Evolutionary conservation across 2,888 invertebrate species (phyloP).

Genomic region (Ormyrus rosae): DNA sequence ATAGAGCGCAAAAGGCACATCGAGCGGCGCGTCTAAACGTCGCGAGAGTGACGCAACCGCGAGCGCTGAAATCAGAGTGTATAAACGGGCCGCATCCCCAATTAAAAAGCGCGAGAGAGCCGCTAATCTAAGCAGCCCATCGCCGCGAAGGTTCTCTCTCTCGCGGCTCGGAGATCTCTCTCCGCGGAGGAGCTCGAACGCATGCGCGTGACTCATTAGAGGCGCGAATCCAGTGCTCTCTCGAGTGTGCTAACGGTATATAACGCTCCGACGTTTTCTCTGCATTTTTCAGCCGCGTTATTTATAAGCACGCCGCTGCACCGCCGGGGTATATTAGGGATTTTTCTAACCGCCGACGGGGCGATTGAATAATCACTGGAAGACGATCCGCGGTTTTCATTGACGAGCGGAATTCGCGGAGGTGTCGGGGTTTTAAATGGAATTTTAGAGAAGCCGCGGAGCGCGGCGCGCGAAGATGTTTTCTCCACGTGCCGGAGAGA

Average conservation of each 20-base stretch:
- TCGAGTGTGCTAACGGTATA: no score
- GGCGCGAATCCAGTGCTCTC: slow-evolving; percentile 22
- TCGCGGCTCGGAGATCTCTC: slow-evolving; percentile 9
- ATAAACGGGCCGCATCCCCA: slow-evolving; percentile 21
- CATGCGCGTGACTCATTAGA: slow-evolving; percentile 45
- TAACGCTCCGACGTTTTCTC: not conserved
- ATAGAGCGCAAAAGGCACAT: not conserved
- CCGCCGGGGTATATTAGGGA: no score
- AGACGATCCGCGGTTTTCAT: no score
- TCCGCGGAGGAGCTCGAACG: slow-evolving; percentile 22
- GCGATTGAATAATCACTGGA: no score
- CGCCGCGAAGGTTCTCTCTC: slow-evolving; percentile 33
- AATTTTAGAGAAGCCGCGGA: no score
- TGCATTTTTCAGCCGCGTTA: slow-evolving; percentile 7
- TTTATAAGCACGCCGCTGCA: not conserved
- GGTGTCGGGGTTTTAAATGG: no score
- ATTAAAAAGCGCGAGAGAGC: slow-evolving; percentile 34
- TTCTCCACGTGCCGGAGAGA: no score
- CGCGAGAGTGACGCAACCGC: not conserved
- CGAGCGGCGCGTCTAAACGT: not conserved
- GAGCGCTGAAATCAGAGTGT: slow-evolving; percentile 23
- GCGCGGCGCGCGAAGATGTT: no score
- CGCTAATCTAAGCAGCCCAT: slow-evolving; percentile 44
- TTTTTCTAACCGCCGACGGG: no score
- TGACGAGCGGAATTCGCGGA: no score